Evolutionary conservation across 2,888 invertebrate species (phyloP), one percentile per base, ranked within the genome.

Genomic region (Hypsopygia costalis): DNA sequence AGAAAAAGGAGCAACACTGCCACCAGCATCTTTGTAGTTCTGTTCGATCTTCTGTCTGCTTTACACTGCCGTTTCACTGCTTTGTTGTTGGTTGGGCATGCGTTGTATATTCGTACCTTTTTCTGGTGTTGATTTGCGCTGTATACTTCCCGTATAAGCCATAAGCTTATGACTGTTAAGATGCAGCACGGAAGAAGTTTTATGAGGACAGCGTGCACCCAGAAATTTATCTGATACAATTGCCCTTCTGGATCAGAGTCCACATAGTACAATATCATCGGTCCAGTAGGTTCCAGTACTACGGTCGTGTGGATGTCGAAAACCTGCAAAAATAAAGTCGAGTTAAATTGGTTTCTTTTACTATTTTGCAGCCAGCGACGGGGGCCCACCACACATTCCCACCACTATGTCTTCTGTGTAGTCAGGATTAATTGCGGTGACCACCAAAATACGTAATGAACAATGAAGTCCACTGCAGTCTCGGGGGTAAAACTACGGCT

Each of bases 21-120:
- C 1, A 98, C 91, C 11, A 98, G 81, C 93, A 98, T 96, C 70
- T 93, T 93, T 0, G 97, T 98, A 0, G 97, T 98, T 51, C 97
- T 91, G 69, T 97, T 96, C 8, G 81, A 82, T 51, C 86, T 57
- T 52, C 74, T 79, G 27, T 87, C 85, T 1, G 81, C 81, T 58
- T 87, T 87, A 44, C 68, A 78, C 34, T 86, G 85, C 0, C 86
- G 68, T 47, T 82, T 82, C 1, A 68, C 52, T 9, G 71, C 72
- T 53, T 83, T 86, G 34, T 72, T 79, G 36, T 67, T 82, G 0
- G 81, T 75, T 0, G 85, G 81, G 28, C 86, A 86, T 6, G 83
- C 70, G 44, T 79, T 83, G 58, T 87, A 86, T 0, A 89, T 67
- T 9, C 90, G 79, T 33, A 91, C 90, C 35, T 91, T 89, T 58